These are phyloP conservation scores for Gryllus longicercus DNA, from an alignment of 2,888 invertebrate genomes.

Conservation along the genomic window DNA sequence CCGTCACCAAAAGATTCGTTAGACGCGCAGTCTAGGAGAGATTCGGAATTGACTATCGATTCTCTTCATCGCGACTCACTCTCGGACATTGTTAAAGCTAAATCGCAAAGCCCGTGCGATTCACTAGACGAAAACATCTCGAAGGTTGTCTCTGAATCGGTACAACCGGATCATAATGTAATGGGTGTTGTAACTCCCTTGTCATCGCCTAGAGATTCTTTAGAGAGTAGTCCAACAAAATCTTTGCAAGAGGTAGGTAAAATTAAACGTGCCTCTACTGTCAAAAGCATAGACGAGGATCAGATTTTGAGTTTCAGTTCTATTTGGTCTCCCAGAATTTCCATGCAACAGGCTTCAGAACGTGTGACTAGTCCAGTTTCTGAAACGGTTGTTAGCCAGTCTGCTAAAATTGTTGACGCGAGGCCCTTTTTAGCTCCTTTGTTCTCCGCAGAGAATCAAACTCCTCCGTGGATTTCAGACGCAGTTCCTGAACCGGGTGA, in stretches of 20 bases:
- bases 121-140: background rate
- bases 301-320: background rate
- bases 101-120: background rate
- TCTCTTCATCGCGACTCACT: background rate
- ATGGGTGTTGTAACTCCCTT: too few relatives aligned
- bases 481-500: too few relatives aligned
- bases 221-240: background rate
- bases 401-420: too few relatives aligned
- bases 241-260: background rate
- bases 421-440: too few relatives aligned
- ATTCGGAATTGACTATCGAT: background rate
- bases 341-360: background rate
- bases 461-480: too few relatives aligned
- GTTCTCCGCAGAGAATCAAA: too few relatives aligned
- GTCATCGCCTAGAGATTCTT: background rate
- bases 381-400: too few relatives aligned
- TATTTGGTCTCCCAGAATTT: background rate
- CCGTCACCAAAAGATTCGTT: background rate
- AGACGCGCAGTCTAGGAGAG: background rate
- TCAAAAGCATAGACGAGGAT: background rate
- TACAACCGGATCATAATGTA: too few relatives aligned
- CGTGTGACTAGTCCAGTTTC: background rate
- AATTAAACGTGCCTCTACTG: too few relatives aligned
- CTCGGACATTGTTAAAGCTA: background rate
- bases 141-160: background rate